These are phyloP conservation scores for Drosophila macrothrix DNA, from an alignment of 2,888 invertebrate species.

Conservation along the genomic window DNA sequence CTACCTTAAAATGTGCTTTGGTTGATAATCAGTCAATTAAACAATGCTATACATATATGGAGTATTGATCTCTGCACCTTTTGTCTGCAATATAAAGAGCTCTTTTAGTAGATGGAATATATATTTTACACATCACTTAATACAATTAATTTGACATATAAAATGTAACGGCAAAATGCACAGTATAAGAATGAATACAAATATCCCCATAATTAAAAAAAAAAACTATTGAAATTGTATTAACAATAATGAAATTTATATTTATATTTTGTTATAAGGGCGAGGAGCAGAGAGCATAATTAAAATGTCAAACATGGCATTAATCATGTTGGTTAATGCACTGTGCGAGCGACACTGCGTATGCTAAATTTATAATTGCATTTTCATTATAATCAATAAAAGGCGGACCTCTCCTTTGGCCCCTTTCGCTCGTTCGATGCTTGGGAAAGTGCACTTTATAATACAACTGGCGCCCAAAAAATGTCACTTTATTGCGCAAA, in stretches of 20 bases:
- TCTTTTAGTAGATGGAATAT: constrained; percentile 7
- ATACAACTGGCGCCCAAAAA: constrained; percentile 50
- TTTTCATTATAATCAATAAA: constrained; percentile 77
- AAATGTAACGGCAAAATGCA: constrained; percentile 36
- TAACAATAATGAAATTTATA: constrained; percentile 31
- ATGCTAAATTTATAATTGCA: constrained; percentile 74
- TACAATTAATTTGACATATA: constrained; percentile 63
- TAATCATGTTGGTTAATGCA: constrained; percentile 66
- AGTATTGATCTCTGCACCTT: neutral
- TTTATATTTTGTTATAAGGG: constrained; percentile 42
- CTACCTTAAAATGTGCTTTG: too few relatives aligned
- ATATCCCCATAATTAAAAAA: constrained; percentile 33
- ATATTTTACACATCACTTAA: constrained; percentile 54
- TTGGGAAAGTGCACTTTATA: constrained; percentile 37
- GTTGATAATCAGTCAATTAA: neutral
- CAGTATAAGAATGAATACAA: constrained; percentile 8
- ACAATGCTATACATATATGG: neutral
- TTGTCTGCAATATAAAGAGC: constrained; percentile 2
- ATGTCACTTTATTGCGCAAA: constrained; percentile 74
- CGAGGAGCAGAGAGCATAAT: constrained; percentile 59
- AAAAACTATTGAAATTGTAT: constrained; percentile 31
- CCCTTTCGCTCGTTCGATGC: neutral
- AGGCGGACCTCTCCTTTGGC: constrained; percentile 6
- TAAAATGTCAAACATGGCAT: constrained; percentile 73
- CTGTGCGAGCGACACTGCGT: constrained; percentile 30